Percentiles rank a stretch among this genome's conserved stretches.
phyloP scores from a whole-genome alignment of 2,797 vertebrate species.

The Cirrhinus mrigala region DNA sequence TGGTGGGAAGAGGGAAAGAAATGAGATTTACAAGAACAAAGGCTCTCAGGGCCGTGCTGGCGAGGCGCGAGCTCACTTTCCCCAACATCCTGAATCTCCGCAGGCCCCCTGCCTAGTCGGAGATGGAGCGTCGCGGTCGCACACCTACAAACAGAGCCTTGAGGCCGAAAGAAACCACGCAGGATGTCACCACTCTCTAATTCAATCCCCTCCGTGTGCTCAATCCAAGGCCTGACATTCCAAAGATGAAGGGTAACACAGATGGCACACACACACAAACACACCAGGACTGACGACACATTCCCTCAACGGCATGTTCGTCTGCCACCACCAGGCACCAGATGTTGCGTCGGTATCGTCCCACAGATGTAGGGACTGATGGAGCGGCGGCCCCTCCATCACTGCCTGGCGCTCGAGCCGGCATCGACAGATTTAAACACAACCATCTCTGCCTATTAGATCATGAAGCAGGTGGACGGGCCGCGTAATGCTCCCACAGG shows the following conservation, averaged over 20 bases:
- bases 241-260: neutral
- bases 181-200: conserved; percentile 36
- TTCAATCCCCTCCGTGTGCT: conserved; percentile 5
- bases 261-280: conserved; percentile 32
- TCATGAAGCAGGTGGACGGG: conserved; percentile 30
- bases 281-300: conserved; percentile 12
- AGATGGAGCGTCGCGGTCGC: conserved; percentile 22
- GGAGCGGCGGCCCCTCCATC: conserved; percentile 17
- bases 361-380: conserved; percentile 38
- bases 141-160: conserved; percentile 13
- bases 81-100: conserved; percentile 37
- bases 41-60: conserved; percentile 34
- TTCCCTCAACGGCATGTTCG: neutral
- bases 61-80: conserved; percentile 22
- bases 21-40: conserved; percentile 44
- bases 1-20: conserved; percentile 25
- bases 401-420: neutral
- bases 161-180: conserved; percentile 8
- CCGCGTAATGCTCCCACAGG: neutral
- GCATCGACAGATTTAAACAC: conserved; percentile 33
- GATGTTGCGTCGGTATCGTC: conserved; percentile 49
- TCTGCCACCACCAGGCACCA: conserved; percentile 23
- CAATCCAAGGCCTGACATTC: neutral
- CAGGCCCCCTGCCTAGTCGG: conserved; percentile 12
- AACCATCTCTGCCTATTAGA: conserved; percentile 33